These are phyloP conservation scores for Progne subis DNA, from an alignment of 2,113 vertebrate genomes.

Conservation along the genomic window DNA sequence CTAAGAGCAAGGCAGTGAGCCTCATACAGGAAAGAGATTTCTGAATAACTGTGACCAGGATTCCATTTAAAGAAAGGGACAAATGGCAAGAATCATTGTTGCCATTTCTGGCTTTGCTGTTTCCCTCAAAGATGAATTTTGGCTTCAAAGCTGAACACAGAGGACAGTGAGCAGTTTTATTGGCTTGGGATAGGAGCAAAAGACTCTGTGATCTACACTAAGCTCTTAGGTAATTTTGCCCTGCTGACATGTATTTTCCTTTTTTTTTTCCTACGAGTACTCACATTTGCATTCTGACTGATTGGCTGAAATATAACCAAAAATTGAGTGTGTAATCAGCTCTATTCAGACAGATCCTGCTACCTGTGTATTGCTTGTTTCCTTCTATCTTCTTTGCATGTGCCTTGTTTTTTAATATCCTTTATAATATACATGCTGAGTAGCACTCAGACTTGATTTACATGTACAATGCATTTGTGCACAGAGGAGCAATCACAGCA, in stretches of 20 bases:
- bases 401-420: conserved; percentile 6
- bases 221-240: background rate
- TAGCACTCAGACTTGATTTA: conserved; percentile 25
- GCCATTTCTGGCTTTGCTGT: background rate
- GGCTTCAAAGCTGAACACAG: background rate
- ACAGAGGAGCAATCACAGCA: conserved; percentile 26
- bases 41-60: background rate
- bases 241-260: background rate
- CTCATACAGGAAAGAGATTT: background rate
- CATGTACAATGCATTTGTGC: conserved; percentile 17
- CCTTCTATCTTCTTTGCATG: background rate
- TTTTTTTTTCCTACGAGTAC: background rate
- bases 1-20: background rate
- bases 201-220: background rate
- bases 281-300: background rate
- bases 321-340: background rate
- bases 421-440: background rate
- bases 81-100: background rate
- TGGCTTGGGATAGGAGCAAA: background rate
- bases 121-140: background rate
- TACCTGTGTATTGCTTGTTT: background rate
- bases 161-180: background rate
- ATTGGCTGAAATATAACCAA: background rate
- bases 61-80: background rate
- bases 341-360: background rate